Conservation (phyloP, 2,797 vertebrate species). For the Monodelphis domestica region DNA sequence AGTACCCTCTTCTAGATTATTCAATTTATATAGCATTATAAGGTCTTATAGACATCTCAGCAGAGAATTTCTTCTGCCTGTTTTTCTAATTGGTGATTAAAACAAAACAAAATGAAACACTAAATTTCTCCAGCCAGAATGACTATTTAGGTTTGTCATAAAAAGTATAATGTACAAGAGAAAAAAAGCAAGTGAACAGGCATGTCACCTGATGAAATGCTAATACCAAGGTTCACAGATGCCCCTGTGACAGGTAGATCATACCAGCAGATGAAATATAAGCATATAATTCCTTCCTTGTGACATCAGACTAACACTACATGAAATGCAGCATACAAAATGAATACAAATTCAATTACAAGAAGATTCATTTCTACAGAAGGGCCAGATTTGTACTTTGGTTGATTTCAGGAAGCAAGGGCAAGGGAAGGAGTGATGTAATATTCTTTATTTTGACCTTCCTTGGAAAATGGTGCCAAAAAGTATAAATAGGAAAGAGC, state of each 20-base stretch:
- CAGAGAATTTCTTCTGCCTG: background rate
- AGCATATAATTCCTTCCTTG: background rate
- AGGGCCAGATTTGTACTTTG: background rate
- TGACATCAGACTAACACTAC: background rate
- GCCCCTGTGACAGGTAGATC: background rate
- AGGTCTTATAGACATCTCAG: background rate
- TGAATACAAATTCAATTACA: background rate
- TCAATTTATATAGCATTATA: background rate
- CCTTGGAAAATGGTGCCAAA: background rate
- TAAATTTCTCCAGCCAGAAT: background rate
- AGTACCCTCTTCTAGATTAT: background rate
- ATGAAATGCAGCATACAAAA: background rate
- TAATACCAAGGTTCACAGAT: background rate
- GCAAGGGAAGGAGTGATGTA: background rate
- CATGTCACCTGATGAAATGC: background rate
- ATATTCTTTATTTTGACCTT: background rate
- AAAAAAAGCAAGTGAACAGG: background rate
- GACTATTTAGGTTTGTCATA: background rate
- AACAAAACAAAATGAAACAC: background rate
- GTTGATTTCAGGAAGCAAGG: background rate
- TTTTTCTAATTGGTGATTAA: background rate
- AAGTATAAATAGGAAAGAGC: background rate
- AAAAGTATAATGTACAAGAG: background rate
- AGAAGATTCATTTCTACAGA: background rate
- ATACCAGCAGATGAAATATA: background rate